Percentiles rank a stretch among this genome's conserved stretches.
phyloP scores from a whole-genome alignment of 2,888 invertebrate genomes.

The Osmoderma eremita region DNA sequence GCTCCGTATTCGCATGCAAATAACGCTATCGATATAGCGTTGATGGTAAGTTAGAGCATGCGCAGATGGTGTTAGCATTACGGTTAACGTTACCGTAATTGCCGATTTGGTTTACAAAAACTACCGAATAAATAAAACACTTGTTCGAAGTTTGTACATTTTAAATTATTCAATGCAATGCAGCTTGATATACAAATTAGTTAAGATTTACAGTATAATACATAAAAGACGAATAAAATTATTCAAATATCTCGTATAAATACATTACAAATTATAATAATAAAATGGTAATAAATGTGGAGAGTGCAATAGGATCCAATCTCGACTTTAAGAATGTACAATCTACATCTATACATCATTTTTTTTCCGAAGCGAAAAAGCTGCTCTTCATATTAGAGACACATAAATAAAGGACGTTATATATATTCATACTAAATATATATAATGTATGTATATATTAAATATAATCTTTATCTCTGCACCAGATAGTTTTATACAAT shows the following conservation, averaged over 20 bases:
- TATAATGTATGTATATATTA: conserved; percentile 44
- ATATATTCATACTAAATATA: conserved; percentile 44
- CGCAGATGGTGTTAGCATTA: no score
- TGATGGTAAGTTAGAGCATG: no score
- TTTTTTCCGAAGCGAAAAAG: conserved; percentile 51
- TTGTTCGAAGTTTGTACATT: conserved; percentile 42
- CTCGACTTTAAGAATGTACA: conserved; percentile 48
- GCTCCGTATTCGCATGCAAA: no score
- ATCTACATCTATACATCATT: conserved; percentile 50
- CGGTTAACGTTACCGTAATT: no score
- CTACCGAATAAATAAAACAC: conserved; percentile 34
- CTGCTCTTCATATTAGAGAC: conserved; percentile 55
- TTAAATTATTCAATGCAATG: conserved; percentile 58
- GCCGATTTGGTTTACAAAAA: no score
- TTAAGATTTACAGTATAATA: conserved; percentile 60
- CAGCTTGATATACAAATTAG: conserved; percentile 62
- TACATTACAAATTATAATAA: conserved; percentile 47
- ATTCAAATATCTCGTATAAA: conserved; percentile 41
- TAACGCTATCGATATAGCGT: no score
- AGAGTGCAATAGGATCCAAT: conserved; percentile 45
- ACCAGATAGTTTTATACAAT: conserved; percentile 44
- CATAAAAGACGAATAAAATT: conserved; percentile 42
- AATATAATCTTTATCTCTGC: conserved; percentile 50
- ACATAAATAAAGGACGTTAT: conserved; percentile 56
- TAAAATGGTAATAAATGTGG: conserved; percentile 45